A percentile compares a stretch with the other conserved stretches of the same genome.
These are phyloP conservation scores for Ailuropoda melanoleuca DNA, from an alignment of 2,113 vertebrate species.

Conservation along the genomic window DNA sequence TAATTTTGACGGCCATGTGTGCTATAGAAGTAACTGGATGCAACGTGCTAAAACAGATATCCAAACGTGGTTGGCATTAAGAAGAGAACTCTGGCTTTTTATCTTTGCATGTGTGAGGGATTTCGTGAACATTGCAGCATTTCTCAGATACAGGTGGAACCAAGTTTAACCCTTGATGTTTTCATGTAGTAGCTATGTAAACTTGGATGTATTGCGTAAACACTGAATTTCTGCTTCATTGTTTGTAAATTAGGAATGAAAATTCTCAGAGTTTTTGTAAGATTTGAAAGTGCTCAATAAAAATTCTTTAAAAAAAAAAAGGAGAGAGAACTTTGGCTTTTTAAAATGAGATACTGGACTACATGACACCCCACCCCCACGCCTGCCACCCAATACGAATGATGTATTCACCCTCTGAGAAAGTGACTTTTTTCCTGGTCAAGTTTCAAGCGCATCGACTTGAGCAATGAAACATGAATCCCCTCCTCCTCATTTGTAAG, in stretches of 20 bases:
- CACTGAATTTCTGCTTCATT: background rate
- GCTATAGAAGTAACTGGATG: background rate
- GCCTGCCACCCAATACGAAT: background rate
- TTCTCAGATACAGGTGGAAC: background rate
- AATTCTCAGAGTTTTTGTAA: background rate
- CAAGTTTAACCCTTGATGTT: background rate
- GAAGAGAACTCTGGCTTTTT: background rate
- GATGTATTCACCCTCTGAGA: background rate
- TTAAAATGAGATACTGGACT: conserved; percentile 21
- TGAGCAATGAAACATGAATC: conserved; percentile 1
- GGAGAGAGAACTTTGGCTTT: background rate
- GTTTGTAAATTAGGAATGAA: background rate
- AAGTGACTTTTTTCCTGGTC: conserved; percentile 48
- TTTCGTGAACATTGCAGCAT: background rate
- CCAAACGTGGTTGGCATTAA: background rate
- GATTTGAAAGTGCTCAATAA: background rate
- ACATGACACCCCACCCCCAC: background rate
- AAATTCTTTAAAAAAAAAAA: background rate
- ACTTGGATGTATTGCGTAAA: background rate
- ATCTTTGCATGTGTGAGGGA: background rate
- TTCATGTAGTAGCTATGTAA: background rate
- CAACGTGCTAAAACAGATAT: background rate
- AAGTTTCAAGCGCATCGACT: background rate
- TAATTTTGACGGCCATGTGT: background rate
- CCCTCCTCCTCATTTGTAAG: background rate